A percentile compares a stretch with the other conserved stretches of the same genome.
phyloP scores from a whole-genome alignment of 1,140 invertebrate species.

The Zaprionus taronus region DNA sequence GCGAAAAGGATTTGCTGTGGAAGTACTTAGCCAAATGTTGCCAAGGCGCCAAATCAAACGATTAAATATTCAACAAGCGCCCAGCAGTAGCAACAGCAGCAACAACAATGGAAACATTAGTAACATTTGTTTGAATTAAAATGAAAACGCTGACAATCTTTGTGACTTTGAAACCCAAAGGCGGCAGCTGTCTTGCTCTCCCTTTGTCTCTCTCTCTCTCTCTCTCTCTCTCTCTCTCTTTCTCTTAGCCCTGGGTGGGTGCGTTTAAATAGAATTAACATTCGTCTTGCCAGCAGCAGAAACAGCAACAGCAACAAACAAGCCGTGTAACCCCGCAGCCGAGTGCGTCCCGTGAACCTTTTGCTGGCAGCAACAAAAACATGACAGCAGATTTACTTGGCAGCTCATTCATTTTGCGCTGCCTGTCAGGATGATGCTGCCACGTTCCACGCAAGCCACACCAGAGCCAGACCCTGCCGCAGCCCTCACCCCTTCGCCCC shows the following conservation, averaged over 20 bases:
- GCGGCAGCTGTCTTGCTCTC: slow-evolving; percentile 53
- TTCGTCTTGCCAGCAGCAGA: slow-evolving; percentile 70
- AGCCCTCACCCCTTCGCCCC: neutral
- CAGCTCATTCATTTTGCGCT: slow-evolving; percentile 79
- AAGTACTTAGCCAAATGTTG: slow-evolving; percentile 77
- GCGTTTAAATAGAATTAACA: slow-evolving; percentile 81
- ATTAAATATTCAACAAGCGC: slow-evolving; percentile 79
- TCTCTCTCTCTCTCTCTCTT: slow-evolving; percentile 10
- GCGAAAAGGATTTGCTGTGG: slow-evolving; percentile 71
- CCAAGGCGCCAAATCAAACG: slow-evolving; percentile 77
- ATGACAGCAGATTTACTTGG: slow-evolving; percentile 78
- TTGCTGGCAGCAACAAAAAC: slow-evolving; percentile 67
- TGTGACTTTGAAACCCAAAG: slow-evolving; percentile 77
- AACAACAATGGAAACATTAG: slow-evolving; percentile 78
- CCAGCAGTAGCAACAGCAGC: slow-evolving; percentile 46
- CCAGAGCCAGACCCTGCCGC: neutral
- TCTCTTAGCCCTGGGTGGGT: slow-evolving; percentile 34
- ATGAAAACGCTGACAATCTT: slow-evolving; percentile 82
- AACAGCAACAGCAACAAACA: slow-evolving; percentile 26
- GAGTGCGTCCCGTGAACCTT: slow-evolving; percentile 54
- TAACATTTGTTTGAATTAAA: slow-evolving; percentile 84
- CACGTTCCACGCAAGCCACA: neutral
- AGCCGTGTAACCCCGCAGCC: slow-evolving; percentile 51
- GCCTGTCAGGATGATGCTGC: slow-evolving; percentile 62
- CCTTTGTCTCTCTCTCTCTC: slow-evolving; percentile 6